Base-by-base conservation (phyloP, 2,113 vertebrate genomes). In the Nycticorax nycticorax region DNA sequence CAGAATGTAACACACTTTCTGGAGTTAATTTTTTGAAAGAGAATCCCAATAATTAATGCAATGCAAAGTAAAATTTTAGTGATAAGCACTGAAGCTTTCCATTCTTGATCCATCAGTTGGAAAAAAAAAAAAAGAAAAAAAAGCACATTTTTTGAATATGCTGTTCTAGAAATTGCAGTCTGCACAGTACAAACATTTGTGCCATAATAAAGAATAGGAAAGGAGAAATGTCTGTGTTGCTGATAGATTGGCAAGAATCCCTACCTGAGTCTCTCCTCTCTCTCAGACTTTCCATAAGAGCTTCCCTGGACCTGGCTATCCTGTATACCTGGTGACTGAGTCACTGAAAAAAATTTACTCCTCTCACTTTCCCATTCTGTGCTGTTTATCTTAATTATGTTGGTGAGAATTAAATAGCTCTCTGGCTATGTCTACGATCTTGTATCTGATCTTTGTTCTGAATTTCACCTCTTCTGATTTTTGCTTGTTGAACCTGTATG, bases 1-100 rank as follows among this genome's bases (percentile, higher is more conserved):
- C 4, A 50, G 8, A 85, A n/a, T 92, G 63, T 88, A 50, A 66
- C 72, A 91, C 5, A 6, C 8, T 72, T 85, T 96, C 91, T 79
- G 59, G 72, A 91, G 52, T 18, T 45, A 75, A 5, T 39, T 91
- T 96, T 95, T 91, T 82, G 0, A 43, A 96, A 88, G 66, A 53
- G 24, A 64, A 91, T 26, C 24, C n/a, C 72, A 47, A 30, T 59
- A 56, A 52, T 35, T 56, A 80, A 63, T 76, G 68, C 11, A 93
- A 48, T 48, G 21, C 35, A 93, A 95, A 96, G 89, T 79, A 87
- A 88, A 96, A 57, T 69, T 21, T 22, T n/a, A n/a, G 28, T 85
- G 28, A 48, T 77, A 82, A 45, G 30, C 90, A 92, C 59, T 87
- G 35, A 96, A 76, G 43, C 85, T 82, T 93, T 47, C 26, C 19